Conservation (phyloP, 2,797 vertebrate genomes). For the Poeciliopsis presidionis region DNA sequence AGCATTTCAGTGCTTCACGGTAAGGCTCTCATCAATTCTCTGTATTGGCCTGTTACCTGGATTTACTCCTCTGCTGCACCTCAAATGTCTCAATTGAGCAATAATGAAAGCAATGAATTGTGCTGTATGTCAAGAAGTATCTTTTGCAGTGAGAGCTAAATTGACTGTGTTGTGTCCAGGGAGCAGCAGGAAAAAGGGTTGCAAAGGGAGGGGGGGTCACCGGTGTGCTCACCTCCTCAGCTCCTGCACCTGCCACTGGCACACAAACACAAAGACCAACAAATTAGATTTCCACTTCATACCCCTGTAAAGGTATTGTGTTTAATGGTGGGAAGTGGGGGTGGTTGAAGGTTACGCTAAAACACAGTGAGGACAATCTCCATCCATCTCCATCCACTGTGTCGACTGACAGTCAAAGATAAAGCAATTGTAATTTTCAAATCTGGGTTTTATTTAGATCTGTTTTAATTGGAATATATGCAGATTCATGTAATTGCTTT, state of each 20-base stretch:
- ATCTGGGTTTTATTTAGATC: slow-evolving; percentile 9
- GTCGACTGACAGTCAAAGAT: background rate
- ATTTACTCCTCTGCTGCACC: slow-evolving; percentile 35
- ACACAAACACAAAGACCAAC: slow-evolving; percentile 12
- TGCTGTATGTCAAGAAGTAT: slow-evolving; percentile 55
- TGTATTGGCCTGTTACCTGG: slow-evolving; percentile 27
- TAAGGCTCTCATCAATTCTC: slow-evolving; percentile 25
- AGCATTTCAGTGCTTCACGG: slow-evolving; percentile 8
- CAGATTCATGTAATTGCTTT: slow-evolving; percentile 25
- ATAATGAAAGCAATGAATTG: slow-evolving; percentile 77
- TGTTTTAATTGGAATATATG: slow-evolving; percentile 14
- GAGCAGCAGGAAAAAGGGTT: slow-evolving; percentile 30
- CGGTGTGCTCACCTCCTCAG: slow-evolving; percentile 56
- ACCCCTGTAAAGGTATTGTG: slow-evolving; percentile 20
- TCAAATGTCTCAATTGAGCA: slow-evolving; percentile 54
- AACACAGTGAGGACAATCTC: background rate
- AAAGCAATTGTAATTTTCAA: background rate
- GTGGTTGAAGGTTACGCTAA: slow-evolving; percentile 7
- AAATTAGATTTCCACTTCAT: slow-evolving; percentile 31
- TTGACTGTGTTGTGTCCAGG: slow-evolving; percentile 57
- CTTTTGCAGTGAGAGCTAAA: slow-evolving; percentile 61
- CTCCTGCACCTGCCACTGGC: slow-evolving; percentile 54
- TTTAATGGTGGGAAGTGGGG: slow-evolving; percentile 21
- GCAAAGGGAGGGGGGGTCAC: slow-evolving; percentile 28
- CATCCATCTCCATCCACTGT: background rate